Evolutionary conservation across 2,113 vertebrate genomes (phyloP).

Genomic region (Hypomesus transpacificus): DNA sequence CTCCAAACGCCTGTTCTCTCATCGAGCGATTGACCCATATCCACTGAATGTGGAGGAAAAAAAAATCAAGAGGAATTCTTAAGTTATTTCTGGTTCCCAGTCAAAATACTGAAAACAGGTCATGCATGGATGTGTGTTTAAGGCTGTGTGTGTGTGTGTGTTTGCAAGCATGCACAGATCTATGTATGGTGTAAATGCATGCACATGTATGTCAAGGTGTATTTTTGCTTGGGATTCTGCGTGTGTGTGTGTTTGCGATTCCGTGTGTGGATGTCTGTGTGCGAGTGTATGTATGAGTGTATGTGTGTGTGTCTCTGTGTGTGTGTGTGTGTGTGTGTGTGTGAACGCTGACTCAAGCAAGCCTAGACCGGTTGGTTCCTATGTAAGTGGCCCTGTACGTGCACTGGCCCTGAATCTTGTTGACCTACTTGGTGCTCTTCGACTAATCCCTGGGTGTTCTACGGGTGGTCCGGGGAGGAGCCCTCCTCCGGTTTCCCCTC

Average conservation of each 20-base stretch:
- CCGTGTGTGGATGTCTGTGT: constrained; percentile 1
- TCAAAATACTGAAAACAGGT: constrained; percentile 69
- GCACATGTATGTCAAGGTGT: background rate
- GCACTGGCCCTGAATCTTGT: constrained; percentile 65
- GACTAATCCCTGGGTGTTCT: constrained; percentile 71
- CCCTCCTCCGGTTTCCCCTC: constrained; percentile 57
- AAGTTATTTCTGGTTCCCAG: constrained; percentile 69
- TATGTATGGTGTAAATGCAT: background rate
- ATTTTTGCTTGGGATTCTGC: background rate
- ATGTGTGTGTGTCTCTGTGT: constrained; percentile 13
- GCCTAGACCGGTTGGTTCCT: constrained; percentile 56
- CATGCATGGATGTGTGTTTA: constrained; percentile 29
- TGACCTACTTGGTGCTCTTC: constrained; percentile 78
- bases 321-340: constrained; percentile 15
- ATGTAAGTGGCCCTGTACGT: constrained; percentile 50
- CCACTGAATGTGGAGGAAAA: constrained; percentile 40
- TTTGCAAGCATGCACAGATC: constrained; percentile 18
- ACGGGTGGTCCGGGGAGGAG: constrained; percentile 70
- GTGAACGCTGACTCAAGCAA: constrained; percentile 46
- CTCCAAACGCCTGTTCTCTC: constrained; percentile 59
- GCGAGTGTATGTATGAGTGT: constrained; percentile 5
- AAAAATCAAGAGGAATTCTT: constrained; percentile 67
- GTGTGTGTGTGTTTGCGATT: constrained; percentile 35
- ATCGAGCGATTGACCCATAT: constrained; percentile 60
- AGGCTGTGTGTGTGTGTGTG: constrained; percentile 41